Percentiles rank a stretch among this genome's conserved stretches.
These are phyloP conservation scores for Phragmatobia fuliginosa DNA, from an alignment of 2,888 invertebrate species.

Conservation along the genomic window DNA sequence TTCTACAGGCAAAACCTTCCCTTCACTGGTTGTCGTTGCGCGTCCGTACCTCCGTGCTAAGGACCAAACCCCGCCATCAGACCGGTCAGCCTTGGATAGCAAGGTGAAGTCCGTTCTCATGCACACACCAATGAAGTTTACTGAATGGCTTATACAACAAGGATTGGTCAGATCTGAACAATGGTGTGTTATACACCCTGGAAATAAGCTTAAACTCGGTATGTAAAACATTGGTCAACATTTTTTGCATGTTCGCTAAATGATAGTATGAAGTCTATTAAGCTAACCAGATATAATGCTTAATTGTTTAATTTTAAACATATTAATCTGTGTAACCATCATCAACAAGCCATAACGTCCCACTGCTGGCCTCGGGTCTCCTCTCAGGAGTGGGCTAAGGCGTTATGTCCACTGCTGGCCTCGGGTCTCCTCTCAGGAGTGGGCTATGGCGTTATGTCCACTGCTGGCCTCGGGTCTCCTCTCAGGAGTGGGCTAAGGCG, in stretches of 20 bases:
- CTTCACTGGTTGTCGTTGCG: conserved; percentile 94
- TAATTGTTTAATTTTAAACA: too few species aligned
- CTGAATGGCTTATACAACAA: conserved; percentile 96
- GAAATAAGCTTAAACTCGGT: conserved; percentile 91
- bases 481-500: too few species aligned
- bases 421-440: too few species aligned
- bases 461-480: too few species aligned
- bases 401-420: too few species aligned
- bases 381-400: too few species aligned
- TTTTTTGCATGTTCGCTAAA: neutral
- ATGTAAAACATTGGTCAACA: conserved; percentile 36
- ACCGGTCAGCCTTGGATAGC: conserved; percentile 89
- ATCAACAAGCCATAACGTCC: too few species aligned
- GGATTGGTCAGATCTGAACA: conserved; percentile 93
- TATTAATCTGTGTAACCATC: too few species aligned
- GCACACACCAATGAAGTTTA: conserved; percentile 93
- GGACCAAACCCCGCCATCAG: conserved; percentile 85
- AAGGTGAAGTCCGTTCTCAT: conserved; percentile 94
- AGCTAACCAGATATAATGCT: too few species aligned
- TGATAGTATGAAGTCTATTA: too few species aligned
- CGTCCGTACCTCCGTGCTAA: conserved; percentile 92
- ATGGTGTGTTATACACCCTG: conserved; percentile 90
- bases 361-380: too few species aligned
- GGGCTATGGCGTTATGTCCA: too few species aligned
- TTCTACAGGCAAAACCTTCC: conserved; percentile 91